A percentile compares a stretch with the other conserved stretches of the same genome.
Evolutionary conservation across 2,113 vertebrate species (phyloP).

Genomic region (Orycteropus afer): DNA sequence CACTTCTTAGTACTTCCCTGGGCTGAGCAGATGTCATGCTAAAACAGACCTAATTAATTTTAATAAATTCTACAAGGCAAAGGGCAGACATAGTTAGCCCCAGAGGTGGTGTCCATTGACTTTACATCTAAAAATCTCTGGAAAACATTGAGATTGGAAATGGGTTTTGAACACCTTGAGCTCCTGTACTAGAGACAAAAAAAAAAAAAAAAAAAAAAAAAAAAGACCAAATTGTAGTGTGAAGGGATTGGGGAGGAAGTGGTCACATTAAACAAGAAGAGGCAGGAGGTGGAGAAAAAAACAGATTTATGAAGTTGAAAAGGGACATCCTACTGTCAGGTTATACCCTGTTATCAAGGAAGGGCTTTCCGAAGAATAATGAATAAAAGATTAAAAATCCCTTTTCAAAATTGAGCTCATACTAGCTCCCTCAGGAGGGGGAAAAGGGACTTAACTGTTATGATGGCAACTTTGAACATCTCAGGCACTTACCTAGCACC

Average conservation of each 20-base stretch:
- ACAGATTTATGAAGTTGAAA: slow-evolving; percentile 41
- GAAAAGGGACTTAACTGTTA: slow-evolving; percentile 20
- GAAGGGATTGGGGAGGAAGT: neutral
- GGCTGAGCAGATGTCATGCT: neutral
- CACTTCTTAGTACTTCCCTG: neutral
- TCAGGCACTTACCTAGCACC: slow-evolving; percentile 47
- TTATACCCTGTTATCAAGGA: slow-evolving; percentile 31
- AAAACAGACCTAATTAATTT: neutral
- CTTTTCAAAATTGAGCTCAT: slow-evolving; percentile 59
- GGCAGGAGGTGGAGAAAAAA: neutral
- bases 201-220: neutral
- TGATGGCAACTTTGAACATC: slow-evolving; percentile 54
- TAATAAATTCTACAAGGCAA: neutral
- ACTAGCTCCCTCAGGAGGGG: neutral
- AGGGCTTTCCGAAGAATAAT: slow-evolving; percentile 48
- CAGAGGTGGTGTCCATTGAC: neutral
- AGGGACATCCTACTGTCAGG: slow-evolving; percentile 16
- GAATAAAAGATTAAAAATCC: slow-evolving; percentile 54
- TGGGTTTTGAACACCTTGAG: neutral
- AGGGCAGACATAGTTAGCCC: neutral
- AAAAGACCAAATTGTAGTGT: neutral
- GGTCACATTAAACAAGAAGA: neutral
- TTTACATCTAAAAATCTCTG: neutral
- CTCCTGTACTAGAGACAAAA: neutral
- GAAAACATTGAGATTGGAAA: neutral